Base-by-base conservation (phyloP, 2,888 invertebrate species). In the Synergus umbraculus region DNA sequence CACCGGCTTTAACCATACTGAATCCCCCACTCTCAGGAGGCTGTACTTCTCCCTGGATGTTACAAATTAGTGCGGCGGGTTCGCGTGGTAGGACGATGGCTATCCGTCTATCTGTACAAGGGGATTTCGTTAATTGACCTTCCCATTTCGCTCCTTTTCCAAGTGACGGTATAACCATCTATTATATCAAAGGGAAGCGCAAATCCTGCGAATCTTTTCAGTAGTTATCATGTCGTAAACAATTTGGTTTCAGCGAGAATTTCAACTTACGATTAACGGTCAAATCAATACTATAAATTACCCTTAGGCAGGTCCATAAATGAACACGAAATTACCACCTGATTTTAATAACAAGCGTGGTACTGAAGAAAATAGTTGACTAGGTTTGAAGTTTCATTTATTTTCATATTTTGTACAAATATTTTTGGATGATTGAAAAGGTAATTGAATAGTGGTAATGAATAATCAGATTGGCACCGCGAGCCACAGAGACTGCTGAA, bases 71-170 rank as follows among this genome's bases (percentile, higher is more conserved):
- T 73, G 73, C 37, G 73, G 73, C 54, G 73, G 54, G 73, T 73
- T 73, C 73, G 18, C 54, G 73, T 49, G 73, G 73, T 73, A 73
- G 54, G 73, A 73, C 54, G 49, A 73, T 73, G 73, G 73, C 73
- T 73, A 73, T 73, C 37, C 54, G 54, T 73, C 54, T 73, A 73
- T 73, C 54, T 73, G n/a, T 73, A 73, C 73, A 73, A 73, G 73
- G 54, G 73, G 73, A 73, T 73, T 73, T 73, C 49, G 73, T 73
- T 73, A 73, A 73, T 73, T 73, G 73, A 73, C 73, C 73, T 73
- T 54, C 54, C 54, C 46, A 54, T 73, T 73, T 73, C 41, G 73
- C 54, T 73, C 73, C 73, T 73, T 54, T 41, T 66, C 54, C 73
- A 73, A 73, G 54, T 37, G 37, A 73, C 54, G 49, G 54, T 73